Percentiles rank a stretch among this genome's conserved stretches.
These are phyloP conservation scores for Ophraella communa DNA, from an alignment of 2,888 invertebrate genomes.

Conservation along the genomic window DNA sequence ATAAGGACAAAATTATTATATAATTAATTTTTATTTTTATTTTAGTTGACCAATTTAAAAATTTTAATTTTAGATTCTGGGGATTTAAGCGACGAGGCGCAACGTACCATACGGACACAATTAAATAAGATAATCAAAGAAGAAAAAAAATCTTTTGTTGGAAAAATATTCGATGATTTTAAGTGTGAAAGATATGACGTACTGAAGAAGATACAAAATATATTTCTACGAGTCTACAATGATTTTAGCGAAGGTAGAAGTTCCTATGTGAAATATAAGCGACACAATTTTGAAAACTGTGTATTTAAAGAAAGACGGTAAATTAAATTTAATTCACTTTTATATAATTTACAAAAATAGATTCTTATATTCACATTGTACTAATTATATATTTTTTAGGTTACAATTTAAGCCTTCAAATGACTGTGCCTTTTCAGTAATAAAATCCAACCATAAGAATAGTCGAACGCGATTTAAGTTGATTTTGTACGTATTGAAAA, in stretches of 20 bases:
- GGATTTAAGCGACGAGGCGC: not conserved
- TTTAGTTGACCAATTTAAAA: too few species aligned
- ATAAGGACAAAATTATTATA: too few species aligned
- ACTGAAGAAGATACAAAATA: conserved; percentile 60
- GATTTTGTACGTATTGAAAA: conserved; percentile 48
- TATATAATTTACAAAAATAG: not conserved
- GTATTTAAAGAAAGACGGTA: conserved; percentile 63
- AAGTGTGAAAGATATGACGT: conserved; percentile 46
- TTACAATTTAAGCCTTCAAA: conserved; percentile 42
- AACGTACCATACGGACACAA: conserved; percentile 21
- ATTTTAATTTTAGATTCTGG: not conserved
- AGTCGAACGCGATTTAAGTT: conserved; percentile 44
- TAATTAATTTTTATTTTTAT: too few species aligned
- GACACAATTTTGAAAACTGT: conserved; percentile 62
- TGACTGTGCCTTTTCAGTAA: conserved; percentile 49
- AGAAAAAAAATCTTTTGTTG: conserved; percentile 37
- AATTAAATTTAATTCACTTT: conserved; percentile 16
- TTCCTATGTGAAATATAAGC: conserved; percentile 37
- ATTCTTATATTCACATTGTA: not conserved
- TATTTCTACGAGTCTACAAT: conserved; percentile 59
- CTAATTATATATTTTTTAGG: conserved; percentile 34
- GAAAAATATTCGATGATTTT: conserved; percentile 29
- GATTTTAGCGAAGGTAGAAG: conserved; percentile 54
- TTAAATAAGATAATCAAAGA: conserved; percentile 43
- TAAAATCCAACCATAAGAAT: conserved; percentile 49